These are phyloP conservation scores for Enteromius fasciolatus DNA, from an alignment of 2,797 vertebrate species.

Conservation along the genomic window DNA sequence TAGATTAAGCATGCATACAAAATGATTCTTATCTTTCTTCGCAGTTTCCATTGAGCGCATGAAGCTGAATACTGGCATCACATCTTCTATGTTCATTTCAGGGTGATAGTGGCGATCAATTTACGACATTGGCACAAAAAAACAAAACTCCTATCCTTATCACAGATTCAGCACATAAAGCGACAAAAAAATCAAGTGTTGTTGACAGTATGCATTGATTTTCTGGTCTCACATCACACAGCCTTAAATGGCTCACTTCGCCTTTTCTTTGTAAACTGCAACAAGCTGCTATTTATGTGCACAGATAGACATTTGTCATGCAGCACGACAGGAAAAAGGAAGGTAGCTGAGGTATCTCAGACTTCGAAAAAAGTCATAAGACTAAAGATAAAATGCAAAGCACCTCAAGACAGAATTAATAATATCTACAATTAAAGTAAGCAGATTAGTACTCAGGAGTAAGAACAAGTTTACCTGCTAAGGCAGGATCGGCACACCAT, in stretches of 20 bases:
- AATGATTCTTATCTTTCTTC: neutral
- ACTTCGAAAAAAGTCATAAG: neutral
- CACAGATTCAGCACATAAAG: neutral
- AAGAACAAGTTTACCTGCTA: constrained; percentile 49
- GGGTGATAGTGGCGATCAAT: neutral
- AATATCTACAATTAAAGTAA: neutral
- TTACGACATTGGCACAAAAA: neutral
- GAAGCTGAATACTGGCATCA: neutral
- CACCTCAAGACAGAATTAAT: neutral
- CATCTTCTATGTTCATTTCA: neutral
- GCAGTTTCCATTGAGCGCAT: neutral
- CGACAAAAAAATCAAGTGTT: neutral
- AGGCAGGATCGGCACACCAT: constrained; percentile 41
- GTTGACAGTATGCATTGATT: neutral
- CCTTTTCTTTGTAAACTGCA: constrained; percentile 24
- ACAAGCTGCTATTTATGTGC: neutral
- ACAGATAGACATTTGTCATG: constrained; percentile 1
- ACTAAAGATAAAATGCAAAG: neutral
- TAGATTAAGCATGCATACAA: neutral
- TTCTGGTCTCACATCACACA: neutral
- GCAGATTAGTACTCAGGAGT: neutral
- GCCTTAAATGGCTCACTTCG: neutral
- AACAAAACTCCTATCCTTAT: neutral
- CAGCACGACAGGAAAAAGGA: constrained; percentile 7
- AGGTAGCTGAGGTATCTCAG: neutral